A percentile compares a stretch with the other conserved stretches of the same genome.
Conservation (phyloP, 2,888 invertebrate species). For the Dysmachus trigonus region DNA sequence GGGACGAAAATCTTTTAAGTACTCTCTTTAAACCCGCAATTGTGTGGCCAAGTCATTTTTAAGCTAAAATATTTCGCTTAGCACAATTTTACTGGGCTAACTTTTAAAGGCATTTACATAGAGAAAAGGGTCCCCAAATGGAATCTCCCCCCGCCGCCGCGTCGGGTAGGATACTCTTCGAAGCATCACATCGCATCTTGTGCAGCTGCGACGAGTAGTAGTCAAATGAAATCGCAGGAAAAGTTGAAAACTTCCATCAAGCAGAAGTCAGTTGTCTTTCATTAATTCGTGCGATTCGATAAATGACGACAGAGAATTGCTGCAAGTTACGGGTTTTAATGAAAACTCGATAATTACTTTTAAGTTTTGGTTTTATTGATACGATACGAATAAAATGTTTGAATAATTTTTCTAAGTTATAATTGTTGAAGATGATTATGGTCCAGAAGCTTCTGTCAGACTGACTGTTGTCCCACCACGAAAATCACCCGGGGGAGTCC, state of each 20-base stretch:
- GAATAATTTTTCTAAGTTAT: no score
- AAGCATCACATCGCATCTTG: no score
- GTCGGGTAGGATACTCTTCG: no score
- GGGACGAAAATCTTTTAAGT: not conserved
- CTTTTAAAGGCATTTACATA: not conserved
- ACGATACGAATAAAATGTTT: no score
- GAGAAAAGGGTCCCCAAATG: not conserved
- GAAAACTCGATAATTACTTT: no score
- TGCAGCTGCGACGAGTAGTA: not conserved
- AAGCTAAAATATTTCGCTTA: slow-evolving; percentile 1
- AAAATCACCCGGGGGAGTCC: no score
- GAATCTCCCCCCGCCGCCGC: no score
- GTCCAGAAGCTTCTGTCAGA: no score
- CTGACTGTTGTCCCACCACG: no score
- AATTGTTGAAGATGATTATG: no score
- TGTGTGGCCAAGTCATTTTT: not conserved
- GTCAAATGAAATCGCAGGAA: not conserved
- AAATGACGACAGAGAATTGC: not conserved
- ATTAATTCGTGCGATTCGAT: slow-evolving; percentile 6
- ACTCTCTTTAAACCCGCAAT: not conserved
- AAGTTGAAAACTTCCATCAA: slow-evolving; percentile 23
- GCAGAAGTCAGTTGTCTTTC: slow-evolving; percentile 19
- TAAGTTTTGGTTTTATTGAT: no score
- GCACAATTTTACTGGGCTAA: not conserved
- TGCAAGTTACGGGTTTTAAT: no score